phyloP scores from a whole-genome alignment of 2,113 vertebrate genomes.

The Zapornia atra region DNA sequence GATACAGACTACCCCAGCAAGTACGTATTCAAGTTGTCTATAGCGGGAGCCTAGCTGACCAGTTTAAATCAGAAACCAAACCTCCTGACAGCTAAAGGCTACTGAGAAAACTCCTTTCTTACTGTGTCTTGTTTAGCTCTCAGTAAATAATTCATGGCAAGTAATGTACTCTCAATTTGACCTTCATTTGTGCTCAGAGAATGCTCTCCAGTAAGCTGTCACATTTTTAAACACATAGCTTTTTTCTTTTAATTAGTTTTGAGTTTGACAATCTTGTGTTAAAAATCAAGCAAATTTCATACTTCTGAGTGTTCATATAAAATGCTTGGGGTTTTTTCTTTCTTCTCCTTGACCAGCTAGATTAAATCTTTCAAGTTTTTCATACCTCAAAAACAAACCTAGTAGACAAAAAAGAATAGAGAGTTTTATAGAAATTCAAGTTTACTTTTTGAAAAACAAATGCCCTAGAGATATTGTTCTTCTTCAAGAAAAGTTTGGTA shows the following conservation, averaged over 20 bases:
- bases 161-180: constrained; percentile 20
- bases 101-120: not conserved
- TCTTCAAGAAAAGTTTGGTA: not conserved
- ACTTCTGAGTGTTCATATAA: not conserved
- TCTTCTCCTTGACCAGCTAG: not conserved
- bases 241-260: not conserved
- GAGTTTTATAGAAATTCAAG: not conserved
- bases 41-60: not conserved
- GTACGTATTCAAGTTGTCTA: not conserved
- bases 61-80: not conserved
- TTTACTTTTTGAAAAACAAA: not conserved
- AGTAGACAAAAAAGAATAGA: not conserved
- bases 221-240: not conserved
- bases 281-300: not conserved
- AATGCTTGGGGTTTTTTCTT: not conserved
- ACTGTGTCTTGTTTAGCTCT: not conserved
- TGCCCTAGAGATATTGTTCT: not conserved
- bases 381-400: not conserved
- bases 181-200: not conserved
- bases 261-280: not conserved
- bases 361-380: not conserved
- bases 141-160: constrained; percentile 42
- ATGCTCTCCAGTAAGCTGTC: not conserved
- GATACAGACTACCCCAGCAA: not conserved
- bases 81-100: not conserved